phyloP scores from a whole-genome alignment of 2,113 vertebrate genomes.

The Herpetotheres cachinnans region DNA sequence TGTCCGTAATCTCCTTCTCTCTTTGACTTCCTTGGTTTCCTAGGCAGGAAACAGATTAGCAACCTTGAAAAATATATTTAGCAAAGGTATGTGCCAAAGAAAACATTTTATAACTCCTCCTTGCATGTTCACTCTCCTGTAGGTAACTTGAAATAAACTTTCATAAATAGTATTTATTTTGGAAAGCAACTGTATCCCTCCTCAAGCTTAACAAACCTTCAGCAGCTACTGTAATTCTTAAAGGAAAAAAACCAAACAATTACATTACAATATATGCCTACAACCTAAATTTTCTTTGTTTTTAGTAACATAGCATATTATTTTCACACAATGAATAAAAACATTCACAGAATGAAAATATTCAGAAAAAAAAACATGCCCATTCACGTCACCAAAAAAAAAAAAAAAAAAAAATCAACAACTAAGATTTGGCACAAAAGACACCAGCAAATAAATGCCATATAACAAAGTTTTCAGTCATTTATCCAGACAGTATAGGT shows the following conservation, averaged over 20 bases:
- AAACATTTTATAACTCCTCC: background rate
- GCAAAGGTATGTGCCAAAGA: background rate
- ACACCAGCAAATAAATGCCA: background rate
- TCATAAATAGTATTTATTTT: background rate
- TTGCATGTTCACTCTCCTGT: background rate
- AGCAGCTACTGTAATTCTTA: background rate
- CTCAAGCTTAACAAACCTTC: background rate
- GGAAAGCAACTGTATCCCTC: background rate
- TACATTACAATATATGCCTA: background rate
- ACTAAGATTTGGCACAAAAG: background rate
- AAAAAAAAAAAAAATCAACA: background rate
- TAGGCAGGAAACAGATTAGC: background rate
- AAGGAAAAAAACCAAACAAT: background rate
- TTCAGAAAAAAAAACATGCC: background rate
- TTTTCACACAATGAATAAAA: background rate
- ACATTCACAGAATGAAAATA: background rate
- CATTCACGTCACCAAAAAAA: background rate
- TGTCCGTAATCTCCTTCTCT: background rate
- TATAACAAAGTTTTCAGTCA: background rate
- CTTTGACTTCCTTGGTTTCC: background rate
- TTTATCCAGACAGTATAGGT: background rate
- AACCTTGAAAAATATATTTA: background rate
- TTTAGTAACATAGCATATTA: background rate
- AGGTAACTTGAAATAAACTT: constrained; percentile 1
- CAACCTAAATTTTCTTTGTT: background rate